Evolutionary conservation across 2,113 vertebrate species (phyloP).

Genomic region (Mixornis gularis): DNA sequence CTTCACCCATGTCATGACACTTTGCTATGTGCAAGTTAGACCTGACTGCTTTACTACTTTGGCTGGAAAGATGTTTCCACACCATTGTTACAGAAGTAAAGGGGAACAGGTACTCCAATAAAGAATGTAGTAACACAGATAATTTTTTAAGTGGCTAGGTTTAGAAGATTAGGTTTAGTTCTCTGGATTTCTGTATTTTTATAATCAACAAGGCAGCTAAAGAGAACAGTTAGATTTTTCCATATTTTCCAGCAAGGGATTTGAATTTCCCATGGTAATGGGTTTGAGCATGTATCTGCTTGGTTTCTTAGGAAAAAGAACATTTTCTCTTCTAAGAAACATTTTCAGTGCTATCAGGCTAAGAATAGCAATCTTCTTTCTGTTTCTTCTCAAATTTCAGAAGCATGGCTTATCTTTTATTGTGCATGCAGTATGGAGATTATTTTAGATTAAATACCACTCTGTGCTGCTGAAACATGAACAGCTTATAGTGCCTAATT

Average conservation of each 20-base stretch:
- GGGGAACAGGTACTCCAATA: background rate
- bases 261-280: background rate
- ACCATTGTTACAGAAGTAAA: background rate
- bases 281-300: background rate
- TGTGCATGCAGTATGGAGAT: background rate
- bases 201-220: background rate
- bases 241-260: background rate
- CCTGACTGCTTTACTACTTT: background rate
- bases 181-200: background rate
- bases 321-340: conserved; percentile 30
- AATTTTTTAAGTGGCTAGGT: background rate
- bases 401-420: background rate
- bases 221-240: background rate
- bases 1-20: background rate
- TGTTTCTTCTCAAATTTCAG: conserved; percentile 28
- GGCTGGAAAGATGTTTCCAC: background rate
- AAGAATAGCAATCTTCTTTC: conserved; percentile 38
- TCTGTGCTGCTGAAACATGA: background rate
- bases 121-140: background rate
- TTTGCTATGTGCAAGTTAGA: background rate
- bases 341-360: conserved; percentile 16
- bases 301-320: conserved; percentile 14
- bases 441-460: conserved; percentile 9
- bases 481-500: background rate
- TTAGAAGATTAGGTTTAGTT: background rate